Evolutionary conservation across 2,113 vertebrate species (phyloP), one percentile per base, ranked within the genome.

Genomic region (Procapra przewalskii): DNA sequence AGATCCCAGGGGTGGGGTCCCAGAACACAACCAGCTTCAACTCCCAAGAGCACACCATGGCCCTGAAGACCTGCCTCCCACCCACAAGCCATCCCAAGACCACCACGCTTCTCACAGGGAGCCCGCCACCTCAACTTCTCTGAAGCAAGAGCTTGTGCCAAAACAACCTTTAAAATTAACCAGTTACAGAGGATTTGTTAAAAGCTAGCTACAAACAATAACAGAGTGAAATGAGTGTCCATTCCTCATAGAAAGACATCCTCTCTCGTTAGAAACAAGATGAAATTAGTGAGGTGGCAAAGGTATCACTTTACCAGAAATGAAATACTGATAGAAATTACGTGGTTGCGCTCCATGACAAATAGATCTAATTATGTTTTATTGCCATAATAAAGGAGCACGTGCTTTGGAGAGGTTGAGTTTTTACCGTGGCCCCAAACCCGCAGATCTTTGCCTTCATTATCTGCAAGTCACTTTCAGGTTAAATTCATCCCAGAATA

Each of bases 81-180:
- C 31, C 67, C 23, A 11, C 1, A 6, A 0, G 13, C 16, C 27
- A 31, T 3, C 36, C 9, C 6, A 71, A 57, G n/a, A 45, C 2
- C 11, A 7, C 50, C 3, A 11, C 3, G 0, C 0, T 45, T 19
- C 50, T 52, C 27, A 6, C 3, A 8, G 7, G 31, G 16, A 85
- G 16, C 19, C 9, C 8, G 2, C 43, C 21, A 27, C 40, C 27
- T 3, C 1, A 27, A 91, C 15, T 27, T 40, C 31, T 16, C 60
- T 1, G 36, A 88, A 40, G 27, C 21, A 43, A 2, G 7, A 54
- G 21, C 71, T 12, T 19, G 9, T n/a, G 54, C 85, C 87, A 33
- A 81, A 54, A 71, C 15, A 59, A 83, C n/a, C 36, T 88, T 40
- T 36, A 54, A 85, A 89, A 89, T 52, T 43, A 50, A 95, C 33